Base-by-base conservation (phyloP, 2,113 vertebrate species). In the Cettia cetti region DNA sequence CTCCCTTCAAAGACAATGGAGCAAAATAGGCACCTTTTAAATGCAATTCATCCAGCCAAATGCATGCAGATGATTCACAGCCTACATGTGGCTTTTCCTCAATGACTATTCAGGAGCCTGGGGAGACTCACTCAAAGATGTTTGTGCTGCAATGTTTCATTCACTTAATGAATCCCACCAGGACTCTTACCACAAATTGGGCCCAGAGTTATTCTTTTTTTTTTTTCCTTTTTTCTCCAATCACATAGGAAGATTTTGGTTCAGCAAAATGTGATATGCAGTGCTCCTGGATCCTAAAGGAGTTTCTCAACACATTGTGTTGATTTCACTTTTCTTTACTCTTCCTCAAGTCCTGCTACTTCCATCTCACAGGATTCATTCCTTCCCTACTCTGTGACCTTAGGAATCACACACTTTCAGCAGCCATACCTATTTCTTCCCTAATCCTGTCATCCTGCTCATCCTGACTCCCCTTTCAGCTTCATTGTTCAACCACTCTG, bases 401-500 rank as follows among this genome's bases (percentile, higher is more conserved):
- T 28, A 35, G 3, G 8, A 52, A 50, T 14, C 5, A 1, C 0
- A 1, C 7, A 4, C 1, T 50, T 60, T 35, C 28, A 71, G 24
- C 44, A 82, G 3, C 8, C 15, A 18, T 4, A n/a, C 0, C 6
- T 5, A n/a, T 78, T 60, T 89, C 13, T 3, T 50, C 31, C 19
- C 21, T 18, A 37, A 1, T 61, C 39, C 39, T 60, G 13, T 21
- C 11, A 49, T 70, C 12, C 50, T 39, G 8, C 15, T 21, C 3
- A 1, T 69, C 30, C 27, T 50, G n/a, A 80, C 15, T 61, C 37
- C 20, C 33, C 13, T 68, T 53, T 40, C 18, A n/a, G 28, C 31
- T 16, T 26, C 6, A 4, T 30, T 70, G 22, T 54, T 57, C 42
- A 54, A 17, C 7, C 19, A 10, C 23, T 47, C 14, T 7, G 0